phyloP scores from a whole-genome alignment of 2,797 vertebrate species.

The Odontamblyopus lacepedii region DNA sequence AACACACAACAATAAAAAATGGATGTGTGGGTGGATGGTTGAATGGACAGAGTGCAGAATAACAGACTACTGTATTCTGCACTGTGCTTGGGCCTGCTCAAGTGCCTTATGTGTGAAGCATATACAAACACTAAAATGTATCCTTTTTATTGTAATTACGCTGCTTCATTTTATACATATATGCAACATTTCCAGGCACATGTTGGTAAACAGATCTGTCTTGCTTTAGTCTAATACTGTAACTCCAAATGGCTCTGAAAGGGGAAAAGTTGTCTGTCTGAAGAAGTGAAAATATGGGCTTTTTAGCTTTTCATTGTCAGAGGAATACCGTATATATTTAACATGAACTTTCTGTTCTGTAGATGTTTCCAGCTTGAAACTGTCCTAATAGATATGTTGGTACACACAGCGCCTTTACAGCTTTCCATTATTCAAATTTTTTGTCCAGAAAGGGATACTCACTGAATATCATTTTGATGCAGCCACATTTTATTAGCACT shows the following conservation, averaged over 20 bases:
- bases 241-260: not conserved
- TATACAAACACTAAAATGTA: slow-evolving; percentile 38
- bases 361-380: not conserved
- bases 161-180: slow-evolving; percentile 1
- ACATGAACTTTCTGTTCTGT: not conserved
- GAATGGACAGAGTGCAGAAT: slow-evolving; percentile 37
- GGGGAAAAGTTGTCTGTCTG: slow-evolving; percentile 22
- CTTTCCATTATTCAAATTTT: slow-evolving; percentile 18
- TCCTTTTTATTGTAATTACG: slow-evolving; percentile 24
- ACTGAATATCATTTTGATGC: slow-evolving; percentile 32
- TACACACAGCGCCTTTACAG: not conserved
- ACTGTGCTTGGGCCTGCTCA: slow-evolving; percentile 31
- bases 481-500: slow-evolving; percentile 23
- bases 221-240: not conserved
- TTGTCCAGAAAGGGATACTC: slow-evolving; percentile 36
- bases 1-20: slow-evolving; percentile 14
- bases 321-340: too few relatives aligned
- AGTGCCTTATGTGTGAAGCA: slow-evolving; percentile 60
- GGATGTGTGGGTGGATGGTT: slow-evolving; percentile 23
- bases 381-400: not conserved
- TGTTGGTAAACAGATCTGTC: slow-evolving; percentile 1
- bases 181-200: slow-evolving; percentile 4
- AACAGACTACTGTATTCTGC: slow-evolving; percentile 32
- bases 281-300: slow-evolving; percentile 13
- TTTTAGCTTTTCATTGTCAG: slow-evolving; percentile 18